Evolutionary conservation across 2,113 vertebrate species (phyloP).

Genomic region (Colossoma macropomum): DNA sequence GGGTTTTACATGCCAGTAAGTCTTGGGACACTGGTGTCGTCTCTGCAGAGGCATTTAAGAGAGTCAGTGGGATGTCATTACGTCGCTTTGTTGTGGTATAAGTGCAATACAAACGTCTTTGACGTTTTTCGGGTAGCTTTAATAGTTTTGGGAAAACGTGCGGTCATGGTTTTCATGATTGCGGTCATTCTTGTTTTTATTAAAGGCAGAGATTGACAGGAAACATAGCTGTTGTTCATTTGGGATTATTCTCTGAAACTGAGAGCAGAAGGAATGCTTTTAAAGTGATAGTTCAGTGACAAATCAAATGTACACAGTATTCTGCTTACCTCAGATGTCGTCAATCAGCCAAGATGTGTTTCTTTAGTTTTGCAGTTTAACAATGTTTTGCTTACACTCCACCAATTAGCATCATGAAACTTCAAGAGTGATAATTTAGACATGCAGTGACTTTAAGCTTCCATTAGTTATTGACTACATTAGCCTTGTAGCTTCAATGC

Average conservation of each 20-base stretch:
- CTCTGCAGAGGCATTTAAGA: conserved; percentile 12
- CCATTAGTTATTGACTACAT: too few relatives aligned
- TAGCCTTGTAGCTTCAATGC: too few relatives aligned
- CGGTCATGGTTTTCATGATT: conserved; percentile 16
- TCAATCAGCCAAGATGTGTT: not conserved
- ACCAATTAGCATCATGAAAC: too few relatives aligned
- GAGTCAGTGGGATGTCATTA: conserved; percentile 25
- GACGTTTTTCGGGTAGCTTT: conserved; percentile 7
- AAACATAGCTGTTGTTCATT: conserved; percentile 15
- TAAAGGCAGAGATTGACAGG: conserved; percentile 24
- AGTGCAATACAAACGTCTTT: conserved; percentile 16
- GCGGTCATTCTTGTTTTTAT: conserved; percentile 8
- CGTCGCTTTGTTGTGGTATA: conserved; percentile 23
- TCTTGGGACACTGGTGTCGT: conserved; percentile 30
- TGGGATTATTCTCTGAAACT: conserved; percentile 13
- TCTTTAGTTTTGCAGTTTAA: too few relatives aligned
- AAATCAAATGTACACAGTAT: not conserved
- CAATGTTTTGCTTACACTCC: too few relatives aligned
- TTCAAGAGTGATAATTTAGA: too few relatives aligned
- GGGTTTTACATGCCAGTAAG: conserved; percentile 23
- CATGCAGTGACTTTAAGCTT: too few relatives aligned
- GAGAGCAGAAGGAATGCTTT: not conserved
- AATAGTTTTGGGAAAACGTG: conserved; percentile 18
- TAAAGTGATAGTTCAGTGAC: not conserved
- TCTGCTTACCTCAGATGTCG: not conserved